Percentiles rank a stretch among this genome's conserved stretches.
phyloP scores from a whole-genome alignment of 1,140 invertebrate genomes.

The Platorchestia sp. region DNA sequence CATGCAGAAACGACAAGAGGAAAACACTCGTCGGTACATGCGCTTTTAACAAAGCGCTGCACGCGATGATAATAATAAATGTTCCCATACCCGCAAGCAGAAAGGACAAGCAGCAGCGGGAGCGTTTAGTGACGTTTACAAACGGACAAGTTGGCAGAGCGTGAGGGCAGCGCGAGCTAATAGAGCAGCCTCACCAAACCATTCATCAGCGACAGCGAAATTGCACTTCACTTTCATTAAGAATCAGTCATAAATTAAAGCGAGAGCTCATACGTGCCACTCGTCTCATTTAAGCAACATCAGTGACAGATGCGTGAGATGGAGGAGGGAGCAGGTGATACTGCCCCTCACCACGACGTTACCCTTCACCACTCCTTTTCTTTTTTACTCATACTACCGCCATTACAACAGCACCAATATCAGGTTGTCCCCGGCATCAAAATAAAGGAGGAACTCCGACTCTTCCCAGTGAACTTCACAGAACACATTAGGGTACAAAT shows the following conservation, averaged over 20 bases:
- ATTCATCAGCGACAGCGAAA: neutral
- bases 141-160: neutral
- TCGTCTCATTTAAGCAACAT: neutral
- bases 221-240: constrained; percentile 1
- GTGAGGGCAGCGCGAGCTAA: neutral
- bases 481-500: too few species aligned
- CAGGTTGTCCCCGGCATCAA: too few species aligned
- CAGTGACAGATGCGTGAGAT: neutral
- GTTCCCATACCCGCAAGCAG: neutral
- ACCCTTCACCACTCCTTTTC: too few species aligned
- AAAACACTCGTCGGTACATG: too few species aligned
- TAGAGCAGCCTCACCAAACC: neutral
- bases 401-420: too few species aligned
- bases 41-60: too few species aligned
- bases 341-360: neutral
- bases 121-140: neutral
- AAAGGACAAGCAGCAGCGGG: neutral
- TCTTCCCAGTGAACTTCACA: too few species aligned
- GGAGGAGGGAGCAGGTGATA: neutral
- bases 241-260: neutral
- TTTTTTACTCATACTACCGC: too few species aligned
- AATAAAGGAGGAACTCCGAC: too few species aligned
- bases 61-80: neutral
- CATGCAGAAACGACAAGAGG: neutral
- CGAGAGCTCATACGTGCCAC: neutral